A percentile compares a stretch with the other conserved stretches of the same genome.
Evolutionary conservation across 2,888 invertebrate species (phyloP).

Genomic region (Sarcophaga rosellei): DNA sequence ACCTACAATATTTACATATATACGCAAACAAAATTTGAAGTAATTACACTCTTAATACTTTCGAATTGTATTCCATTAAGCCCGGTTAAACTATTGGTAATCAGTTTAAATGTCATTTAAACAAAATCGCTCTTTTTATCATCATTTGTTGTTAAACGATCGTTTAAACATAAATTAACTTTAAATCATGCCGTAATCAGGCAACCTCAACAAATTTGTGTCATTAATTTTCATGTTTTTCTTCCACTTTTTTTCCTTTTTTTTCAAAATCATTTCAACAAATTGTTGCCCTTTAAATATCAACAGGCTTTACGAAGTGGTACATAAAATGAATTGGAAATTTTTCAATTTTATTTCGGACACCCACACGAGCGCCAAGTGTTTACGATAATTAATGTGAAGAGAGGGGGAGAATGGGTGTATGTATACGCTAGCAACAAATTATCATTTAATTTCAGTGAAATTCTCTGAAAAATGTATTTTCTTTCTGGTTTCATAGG

Average conservation of each 20-base stretch:
- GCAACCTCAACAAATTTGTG: constrained; percentile 59
- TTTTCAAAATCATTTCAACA: constrained; percentile 36
- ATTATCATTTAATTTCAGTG: no score
- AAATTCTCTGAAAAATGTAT: background rate
- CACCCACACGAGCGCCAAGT: constrained; percentile 49
- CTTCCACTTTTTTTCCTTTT: constrained; percentile 36
- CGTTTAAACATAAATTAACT: constrained; percentile 48
- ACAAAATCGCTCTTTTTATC: background rate
- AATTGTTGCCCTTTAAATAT: constrained; percentile 22
- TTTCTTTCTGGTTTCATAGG: no score
- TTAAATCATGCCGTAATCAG: constrained; percentile 57
- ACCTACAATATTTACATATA: no score
- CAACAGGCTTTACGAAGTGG: background rate
- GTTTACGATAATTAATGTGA: constrained; percentile 49
- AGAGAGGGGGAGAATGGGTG: background rate
- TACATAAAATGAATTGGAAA: background rate
- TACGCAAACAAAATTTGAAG: no score
- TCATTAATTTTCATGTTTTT: constrained; percentile 44
- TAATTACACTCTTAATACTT: no score
- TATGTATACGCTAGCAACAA: no score
- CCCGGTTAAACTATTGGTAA: no score
- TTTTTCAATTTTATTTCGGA: constrained; percentile 2
- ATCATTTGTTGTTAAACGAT: constrained; percentile 15
- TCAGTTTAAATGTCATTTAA: no score
- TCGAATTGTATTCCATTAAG: no score